Base-by-base conservation (phyloP, 2,888 invertebrate species). In the Nomada fucata region DNA sequence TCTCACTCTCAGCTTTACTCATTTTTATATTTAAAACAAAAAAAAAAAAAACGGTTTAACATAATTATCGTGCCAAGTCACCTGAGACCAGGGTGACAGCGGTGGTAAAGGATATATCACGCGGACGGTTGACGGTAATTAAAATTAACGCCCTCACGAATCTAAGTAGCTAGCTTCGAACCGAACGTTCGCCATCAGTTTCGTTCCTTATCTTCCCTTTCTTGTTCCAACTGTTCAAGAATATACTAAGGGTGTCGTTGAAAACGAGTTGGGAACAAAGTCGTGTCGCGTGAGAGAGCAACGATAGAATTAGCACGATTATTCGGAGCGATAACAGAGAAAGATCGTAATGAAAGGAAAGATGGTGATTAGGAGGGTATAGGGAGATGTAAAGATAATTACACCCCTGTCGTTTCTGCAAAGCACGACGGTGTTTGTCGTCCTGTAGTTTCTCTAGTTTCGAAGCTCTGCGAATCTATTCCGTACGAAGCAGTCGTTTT, bases 61-160 rank as follows among this genome's bases (percentile, higher is more conserved):
- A 42, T 29, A 50, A 85, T 85, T 77, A 76, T 47, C 72, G 57
- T n/a, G 67, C 26, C 65, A 18, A 23, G 29, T n/a, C 15, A 9
- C 13, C 23, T 10, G 9, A 4, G 13, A 11, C 13, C 57, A 20
- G 15, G 10, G 1, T 9, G 15, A 26, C 36, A 18, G 9, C 0
- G 26, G 1, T 9, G 3, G 5, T 11, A 36, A 44, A 59, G 36
- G 47, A 67, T 42, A 44, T 65, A 47, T 53, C 74, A 18, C 11
- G 44, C 57, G 5, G n/a, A 29, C 9, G 47, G 10, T 11, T 4
- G n/a, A 20, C 11, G 47, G 29, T 77, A 68, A 72, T 63, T 71
- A 72, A 76, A 67, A 79, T 76, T 67, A 67, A 26, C 65, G 59
- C 53, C 4, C 29, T 50, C 68, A 53, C 42, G 57, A 52, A 55